These are phyloP conservation scores for Coluber constrictor DNA, from an alignment of 2,797 vertebrate species.

Conservation along the genomic window DNA sequence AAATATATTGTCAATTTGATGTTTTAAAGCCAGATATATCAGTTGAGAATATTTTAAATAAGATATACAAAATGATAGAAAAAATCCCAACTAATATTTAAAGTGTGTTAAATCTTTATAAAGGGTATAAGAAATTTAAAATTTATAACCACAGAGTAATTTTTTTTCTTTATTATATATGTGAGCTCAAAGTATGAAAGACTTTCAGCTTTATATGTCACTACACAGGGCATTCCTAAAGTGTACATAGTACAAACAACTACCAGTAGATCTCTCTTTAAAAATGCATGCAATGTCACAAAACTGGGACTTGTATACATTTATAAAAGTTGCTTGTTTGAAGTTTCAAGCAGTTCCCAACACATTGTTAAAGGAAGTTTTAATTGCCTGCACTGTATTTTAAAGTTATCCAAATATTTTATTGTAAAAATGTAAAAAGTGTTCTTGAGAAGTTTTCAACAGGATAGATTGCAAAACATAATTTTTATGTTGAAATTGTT, in stretches of 20 bases:
- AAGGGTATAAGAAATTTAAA: constrained; percentile 81
- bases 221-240: constrained; percentile 78
- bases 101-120: constrained; percentile 80
- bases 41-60: constrained; percentile 77
- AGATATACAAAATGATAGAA: constrained; percentile 79
- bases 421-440: constrained; percentile 49
- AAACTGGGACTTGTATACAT: constrained; percentile 64
- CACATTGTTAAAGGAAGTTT: constrained; percentile 47
- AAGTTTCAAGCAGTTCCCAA: constrained; percentile 54
- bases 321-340: constrained; percentile 59
- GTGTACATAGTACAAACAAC: constrained; percentile 79
- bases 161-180: constrained; percentile 74
- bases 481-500: constrained; percentile 52
- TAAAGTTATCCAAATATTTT: constrained; percentile 63
- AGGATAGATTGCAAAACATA: constrained; percentile 47
- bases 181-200: constrained; percentile 77
- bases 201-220: constrained; percentile 74
- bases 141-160: constrained; percentile 80
- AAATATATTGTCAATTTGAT: constrained; percentile 74
- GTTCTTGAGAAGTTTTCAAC: constrained; percentile 47
- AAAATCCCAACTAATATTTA: constrained; percentile 78
- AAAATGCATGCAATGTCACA: constrained; percentile 73
- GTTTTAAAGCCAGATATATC: constrained; percentile 73
- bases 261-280: constrained; percentile 72
- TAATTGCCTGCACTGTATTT: constrained; percentile 57